phyloP scores from a whole-genome alignment of 2,797 vertebrate species.

The Eidolon dupreanum region DNA sequence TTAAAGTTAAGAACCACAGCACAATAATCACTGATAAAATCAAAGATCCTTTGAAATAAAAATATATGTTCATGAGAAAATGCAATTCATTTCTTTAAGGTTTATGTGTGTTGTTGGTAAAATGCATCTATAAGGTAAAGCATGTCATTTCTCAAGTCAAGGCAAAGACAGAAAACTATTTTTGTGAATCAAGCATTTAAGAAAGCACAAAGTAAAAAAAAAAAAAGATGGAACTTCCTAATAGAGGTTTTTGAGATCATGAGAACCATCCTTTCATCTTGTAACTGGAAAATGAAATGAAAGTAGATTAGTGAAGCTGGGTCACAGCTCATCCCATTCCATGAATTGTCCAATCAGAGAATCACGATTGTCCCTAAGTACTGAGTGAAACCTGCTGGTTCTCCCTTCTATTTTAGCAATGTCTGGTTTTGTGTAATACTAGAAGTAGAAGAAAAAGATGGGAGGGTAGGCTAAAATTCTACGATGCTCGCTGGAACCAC shows the following conservation, averaged over 20 bases:
- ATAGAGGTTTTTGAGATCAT: neutral
- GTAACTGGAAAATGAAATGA: neutral
- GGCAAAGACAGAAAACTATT: neutral
- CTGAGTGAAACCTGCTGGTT: neutral
- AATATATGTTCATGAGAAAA: neutral
- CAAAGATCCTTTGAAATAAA: conserved; percentile 24
- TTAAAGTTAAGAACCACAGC: neutral
- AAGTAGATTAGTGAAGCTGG: neutral
- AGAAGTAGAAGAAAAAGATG: neutral
- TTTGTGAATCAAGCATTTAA: neutral
- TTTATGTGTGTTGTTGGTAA: neutral
- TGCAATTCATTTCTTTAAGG: neutral
- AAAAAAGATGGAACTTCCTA: neutral
- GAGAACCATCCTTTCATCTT: neutral
- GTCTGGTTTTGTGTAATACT: neutral
- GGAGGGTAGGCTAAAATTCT: neutral
- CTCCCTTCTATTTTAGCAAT: neutral
- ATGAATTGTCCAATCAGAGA: neutral
- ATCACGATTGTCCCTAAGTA: neutral
- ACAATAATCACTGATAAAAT: neutral
- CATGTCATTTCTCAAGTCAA: neutral
- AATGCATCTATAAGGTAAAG: neutral
- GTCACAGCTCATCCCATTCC: neutral
- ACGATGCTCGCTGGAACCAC: neutral
- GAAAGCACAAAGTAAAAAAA: neutral